Conservation (phyloP, 2,797 vertebrate species). For the Sebastes hubbsi region DNA sequence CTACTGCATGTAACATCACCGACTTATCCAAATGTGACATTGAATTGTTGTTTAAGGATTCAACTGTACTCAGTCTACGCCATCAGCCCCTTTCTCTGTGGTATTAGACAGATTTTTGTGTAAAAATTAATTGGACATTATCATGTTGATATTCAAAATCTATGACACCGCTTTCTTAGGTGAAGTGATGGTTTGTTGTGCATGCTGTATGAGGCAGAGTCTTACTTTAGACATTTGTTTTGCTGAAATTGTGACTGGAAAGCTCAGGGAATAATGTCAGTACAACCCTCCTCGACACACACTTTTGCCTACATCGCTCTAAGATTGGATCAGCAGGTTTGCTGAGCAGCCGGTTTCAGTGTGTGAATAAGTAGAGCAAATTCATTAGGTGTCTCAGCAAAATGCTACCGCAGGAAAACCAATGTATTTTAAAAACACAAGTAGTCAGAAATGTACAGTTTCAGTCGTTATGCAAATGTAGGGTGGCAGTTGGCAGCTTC, state of each 20-base stretch:
- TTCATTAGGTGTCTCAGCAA: conserved; percentile 24
- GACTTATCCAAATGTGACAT: background rate
- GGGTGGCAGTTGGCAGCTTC: background rate
- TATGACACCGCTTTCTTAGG: background rate
- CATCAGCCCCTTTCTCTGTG: background rate
- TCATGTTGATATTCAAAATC: background rate
- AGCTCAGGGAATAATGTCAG: background rate
- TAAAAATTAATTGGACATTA: no score
- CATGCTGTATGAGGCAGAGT: background rate
- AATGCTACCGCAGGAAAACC: background rate
- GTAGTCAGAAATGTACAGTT: background rate
- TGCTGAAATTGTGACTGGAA: background rate
- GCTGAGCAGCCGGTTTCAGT: conserved; percentile 1
- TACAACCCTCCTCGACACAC: background rate
- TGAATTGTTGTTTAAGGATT: background rate
- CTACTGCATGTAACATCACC: background rate
- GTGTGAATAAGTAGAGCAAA: conserved; percentile 1
- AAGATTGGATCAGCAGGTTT: conserved; percentile 26
- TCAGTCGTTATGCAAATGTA: background rate
- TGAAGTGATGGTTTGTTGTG: background rate
- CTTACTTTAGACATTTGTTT: background rate
- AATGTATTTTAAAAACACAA: background rate
- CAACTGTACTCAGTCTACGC: background rate
- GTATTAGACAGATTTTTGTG: background rate
- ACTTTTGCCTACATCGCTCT: conserved; percentile 7